A percentile compares a stretch with the other conserved stretches of the same genome.
These are phyloP conservation scores for Drosophila putrida DNA, from an alignment of 2,888 invertebrate species.

Conservation along the genomic window DNA sequence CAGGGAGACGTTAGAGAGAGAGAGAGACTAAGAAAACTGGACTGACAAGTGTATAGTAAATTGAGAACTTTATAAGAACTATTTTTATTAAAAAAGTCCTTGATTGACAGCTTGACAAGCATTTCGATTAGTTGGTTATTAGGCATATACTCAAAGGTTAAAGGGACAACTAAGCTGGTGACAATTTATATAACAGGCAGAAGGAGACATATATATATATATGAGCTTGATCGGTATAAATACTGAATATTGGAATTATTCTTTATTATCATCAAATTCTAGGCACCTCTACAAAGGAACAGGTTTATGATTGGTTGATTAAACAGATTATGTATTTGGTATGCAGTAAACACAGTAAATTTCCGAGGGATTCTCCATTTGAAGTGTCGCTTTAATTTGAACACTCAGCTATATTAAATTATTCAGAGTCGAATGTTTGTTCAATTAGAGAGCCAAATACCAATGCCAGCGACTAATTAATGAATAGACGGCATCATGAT, in stretches of 20 bases:
- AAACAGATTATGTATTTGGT: constrained; percentile 15
- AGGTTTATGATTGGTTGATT: constrained; percentile 7
- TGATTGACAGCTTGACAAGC: not conserved
- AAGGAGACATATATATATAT: too few species aligned
- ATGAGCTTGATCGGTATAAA: too few species aligned
- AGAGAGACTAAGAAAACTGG: not conserved
- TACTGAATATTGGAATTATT: too few species aligned
- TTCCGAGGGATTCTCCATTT: constrained; percentile 1
- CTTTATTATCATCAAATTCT: too few species aligned
- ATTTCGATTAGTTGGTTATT: not conserved
- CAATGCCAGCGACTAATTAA: constrained; percentile 60
- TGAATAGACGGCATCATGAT: constrained; percentile 37
- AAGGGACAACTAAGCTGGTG: too few species aligned
- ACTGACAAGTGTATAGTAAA: constrained; percentile 56
- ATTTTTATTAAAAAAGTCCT: not conserved
- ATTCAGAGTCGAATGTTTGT: constrained; percentile 64
- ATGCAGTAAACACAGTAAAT: not conserved
- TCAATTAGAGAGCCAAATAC: constrained; percentile 56
- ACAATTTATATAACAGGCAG: too few species aligned
- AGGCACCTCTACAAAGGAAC: too few species aligned
- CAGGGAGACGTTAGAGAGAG: not conserved
- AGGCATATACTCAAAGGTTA: too few species aligned
- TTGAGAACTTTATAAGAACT: constrained; percentile 22
- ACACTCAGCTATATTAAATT: constrained; percentile 42
- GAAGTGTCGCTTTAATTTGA: constrained; percentile 59